Evolutionary conservation across 2,113 vertebrate species (phyloP).

Genomic region (Hyperoodon ampullatus): DNA sequence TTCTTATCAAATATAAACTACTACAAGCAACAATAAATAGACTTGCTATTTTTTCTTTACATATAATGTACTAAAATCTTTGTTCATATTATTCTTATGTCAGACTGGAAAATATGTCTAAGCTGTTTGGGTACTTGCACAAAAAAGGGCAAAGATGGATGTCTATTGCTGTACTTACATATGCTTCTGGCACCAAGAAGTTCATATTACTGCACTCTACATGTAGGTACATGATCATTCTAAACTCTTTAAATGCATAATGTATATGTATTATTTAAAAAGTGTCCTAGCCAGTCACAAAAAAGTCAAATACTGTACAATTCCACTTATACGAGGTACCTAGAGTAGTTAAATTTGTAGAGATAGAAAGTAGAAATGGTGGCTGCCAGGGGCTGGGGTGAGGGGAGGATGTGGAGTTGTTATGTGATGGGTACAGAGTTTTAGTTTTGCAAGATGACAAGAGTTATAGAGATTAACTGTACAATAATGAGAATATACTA

Average conservation of each 20-base stretch:
- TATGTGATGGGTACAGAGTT: not conserved
- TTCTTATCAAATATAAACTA: constrained; percentile 10
- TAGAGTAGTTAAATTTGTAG: not conserved
- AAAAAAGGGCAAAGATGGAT: not conserved
- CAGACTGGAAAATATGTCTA: not conserved
- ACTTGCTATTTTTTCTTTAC: not conserved
- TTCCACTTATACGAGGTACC: not conserved
- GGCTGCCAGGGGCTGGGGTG: not conserved
- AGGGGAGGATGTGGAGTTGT: not conserved
- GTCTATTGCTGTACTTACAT: not conserved
- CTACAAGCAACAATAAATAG: not conserved
- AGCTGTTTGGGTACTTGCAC: not conserved
- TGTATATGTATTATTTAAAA: not conserved
- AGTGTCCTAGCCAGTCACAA: not conserved
- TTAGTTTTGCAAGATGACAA: not conserved
- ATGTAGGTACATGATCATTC: not conserved
- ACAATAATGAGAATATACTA: not conserved
- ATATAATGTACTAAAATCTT: not conserved
- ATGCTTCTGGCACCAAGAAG: not conserved
- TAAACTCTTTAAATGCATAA: not conserved
- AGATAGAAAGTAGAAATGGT: not conserved
- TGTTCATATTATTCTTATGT: not conserved
- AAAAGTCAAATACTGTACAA: not conserved
- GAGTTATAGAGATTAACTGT: not conserved
- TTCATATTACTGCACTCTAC: not conserved